These are phyloP conservation scores for Leptothorax acervorum DNA, from an alignment of 2,888 invertebrate genomes.

Conservation along the genomic window DNA sequence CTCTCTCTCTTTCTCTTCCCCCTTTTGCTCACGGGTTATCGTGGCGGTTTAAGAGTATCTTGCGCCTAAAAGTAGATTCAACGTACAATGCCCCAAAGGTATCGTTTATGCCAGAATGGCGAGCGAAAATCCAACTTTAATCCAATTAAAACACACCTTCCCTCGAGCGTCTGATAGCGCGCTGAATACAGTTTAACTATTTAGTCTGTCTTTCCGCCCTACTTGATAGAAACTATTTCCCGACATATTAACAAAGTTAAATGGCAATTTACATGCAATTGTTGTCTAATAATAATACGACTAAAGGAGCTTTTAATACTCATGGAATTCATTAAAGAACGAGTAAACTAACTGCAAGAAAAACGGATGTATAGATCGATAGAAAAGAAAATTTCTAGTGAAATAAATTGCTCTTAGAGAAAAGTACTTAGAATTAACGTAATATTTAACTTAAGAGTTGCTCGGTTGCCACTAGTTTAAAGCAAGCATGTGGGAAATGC, in stretches of 20 bases:
- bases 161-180: constrained; percentile 24
- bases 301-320: not conserved
- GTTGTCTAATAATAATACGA: constrained; percentile 19
- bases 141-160: constrained; percentile 44
- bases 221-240: constrained; percentile 18
- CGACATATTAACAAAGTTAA: constrained; percentile 40
- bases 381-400: not conserved
- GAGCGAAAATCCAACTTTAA: constrained; percentile 50
- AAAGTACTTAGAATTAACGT: not conserved
- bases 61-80: constrained; percentile 50
- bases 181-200: constrained; percentile 43
- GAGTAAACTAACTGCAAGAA: not conserved
- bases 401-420: not conserved
- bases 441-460: constrained; percentile 32
- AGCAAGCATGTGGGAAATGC: not conserved
- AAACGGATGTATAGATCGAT: not conserved
- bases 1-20: not conserved
- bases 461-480: not conserved
- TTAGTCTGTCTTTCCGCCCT: constrained; percentile 24
- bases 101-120: constrained; percentile 47
- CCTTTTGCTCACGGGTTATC: constrained; percentile 36
- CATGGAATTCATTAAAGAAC: not conserved
- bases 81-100: constrained; percentile 40
- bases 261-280: constrained; percentile 47
- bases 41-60: constrained; percentile 43